phyloP scores from a whole-genome alignment of 2,888 invertebrate species.

The Polylopha cassiicola region DNA sequence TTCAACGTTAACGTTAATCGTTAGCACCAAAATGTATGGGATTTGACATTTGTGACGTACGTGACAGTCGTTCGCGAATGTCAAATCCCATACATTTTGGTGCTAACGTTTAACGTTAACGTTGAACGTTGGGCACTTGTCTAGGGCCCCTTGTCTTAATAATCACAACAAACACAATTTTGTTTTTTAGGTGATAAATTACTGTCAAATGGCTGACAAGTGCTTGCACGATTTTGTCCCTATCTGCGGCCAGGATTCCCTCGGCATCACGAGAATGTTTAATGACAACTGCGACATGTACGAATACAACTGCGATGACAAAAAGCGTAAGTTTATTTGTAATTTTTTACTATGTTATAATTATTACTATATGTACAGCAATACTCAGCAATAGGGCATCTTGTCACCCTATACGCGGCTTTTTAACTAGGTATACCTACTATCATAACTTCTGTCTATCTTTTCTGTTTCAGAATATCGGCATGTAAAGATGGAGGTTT shows the following conservation, averaged over 20 bases:
- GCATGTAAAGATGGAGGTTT: conserved; percentile 57
- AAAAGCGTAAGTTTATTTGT: conserved; percentile 52
- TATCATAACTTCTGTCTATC: neutral
- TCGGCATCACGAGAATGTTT: conserved; percentile 63
- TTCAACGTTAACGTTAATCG: too few relatives aligned
- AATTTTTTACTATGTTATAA: neutral
- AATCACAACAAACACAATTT: neutral
- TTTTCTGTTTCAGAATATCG: conserved; percentile 53
- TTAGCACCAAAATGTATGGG: too few relatives aligned
- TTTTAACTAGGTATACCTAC: neutral
- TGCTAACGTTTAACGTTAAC: too few relatives aligned
- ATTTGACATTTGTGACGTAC: too few relatives aligned
- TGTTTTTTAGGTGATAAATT: conserved; percentile 55
- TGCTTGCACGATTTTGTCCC: conserved; percentile 67
- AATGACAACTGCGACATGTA: conserved; percentile 65
- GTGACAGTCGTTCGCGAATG: too few relatives aligned
- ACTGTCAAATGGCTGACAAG: conserved; percentile 65
- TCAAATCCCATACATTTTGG: too few relatives aligned
- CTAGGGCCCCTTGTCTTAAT: too few relatives aligned
- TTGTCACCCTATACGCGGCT: neutral
- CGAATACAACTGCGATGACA: conserved; percentile 69
- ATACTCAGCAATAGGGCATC: too few relatives aligned
- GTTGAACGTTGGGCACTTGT: too few relatives aligned
- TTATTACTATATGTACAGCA: too few relatives aligned
- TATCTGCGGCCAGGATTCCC: conserved; percentile 65